A percentile compares a stretch with the other conserved stretches of the same genome.
Evolutionary conservation across 2,888 invertebrate species (phyloP).

Genomic region (Cataglyphis rosenhaueri): DNA sequence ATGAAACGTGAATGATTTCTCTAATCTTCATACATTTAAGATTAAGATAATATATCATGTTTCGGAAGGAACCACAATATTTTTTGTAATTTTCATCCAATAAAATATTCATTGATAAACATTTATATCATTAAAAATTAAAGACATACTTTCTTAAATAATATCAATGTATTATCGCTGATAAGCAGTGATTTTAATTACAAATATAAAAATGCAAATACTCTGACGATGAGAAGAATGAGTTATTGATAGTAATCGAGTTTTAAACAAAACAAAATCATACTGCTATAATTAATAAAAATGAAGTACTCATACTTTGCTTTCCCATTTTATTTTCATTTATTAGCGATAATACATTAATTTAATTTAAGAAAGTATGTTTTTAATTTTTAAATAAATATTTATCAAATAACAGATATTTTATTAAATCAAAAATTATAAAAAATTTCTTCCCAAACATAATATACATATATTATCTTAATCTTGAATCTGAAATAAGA

Average conservation of each 20-base stretch:
- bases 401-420: background rate
- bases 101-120: background rate
- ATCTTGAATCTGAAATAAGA: too few species aligned
- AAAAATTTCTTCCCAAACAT: too few species aligned
- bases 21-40: too few species aligned
- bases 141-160: background rate
- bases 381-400: background rate
- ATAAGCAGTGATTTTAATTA: background rate
- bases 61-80: too few species aligned
- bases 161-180: background rate
- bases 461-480: too few species aligned
- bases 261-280: background rate
- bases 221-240: background rate
- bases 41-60: too few species aligned
- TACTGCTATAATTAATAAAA: background rate
- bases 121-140: background rate
- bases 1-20: background rate
- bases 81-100: background rate
- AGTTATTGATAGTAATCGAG: background rate
- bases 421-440: background rate
- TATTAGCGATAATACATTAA: background rate
- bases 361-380: background rate
- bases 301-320: background rate
- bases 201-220: background rate
- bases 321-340: background rate